Evolutionary conservation across 2,113 vertebrate species (phyloP).

Genomic region (Harpagus bidentatus): DNA sequence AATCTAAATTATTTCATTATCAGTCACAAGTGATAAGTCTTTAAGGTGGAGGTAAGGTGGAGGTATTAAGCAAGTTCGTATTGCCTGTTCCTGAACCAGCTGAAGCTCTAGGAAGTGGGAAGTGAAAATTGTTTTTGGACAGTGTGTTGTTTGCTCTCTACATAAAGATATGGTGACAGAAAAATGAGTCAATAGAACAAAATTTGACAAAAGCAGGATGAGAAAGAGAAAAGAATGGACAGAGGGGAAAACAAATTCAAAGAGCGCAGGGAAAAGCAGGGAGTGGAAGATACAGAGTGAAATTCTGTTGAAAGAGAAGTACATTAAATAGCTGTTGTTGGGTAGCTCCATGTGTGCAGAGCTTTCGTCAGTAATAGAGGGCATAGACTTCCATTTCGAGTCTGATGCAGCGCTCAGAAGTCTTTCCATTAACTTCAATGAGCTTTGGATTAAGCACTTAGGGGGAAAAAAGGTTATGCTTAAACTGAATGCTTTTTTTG

Average conservation of each 20-base stretch:
- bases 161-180: background rate
- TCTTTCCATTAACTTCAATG: background rate
- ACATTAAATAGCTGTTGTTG: background rate
- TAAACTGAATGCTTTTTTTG: background rate
- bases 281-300: background rate
- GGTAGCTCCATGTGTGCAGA: background rate
- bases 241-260: background rate
- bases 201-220: background rate
- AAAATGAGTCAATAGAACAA: background rate
- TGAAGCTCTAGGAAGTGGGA: background rate
- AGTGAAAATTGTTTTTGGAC: background rate
- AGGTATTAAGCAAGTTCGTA: background rate
- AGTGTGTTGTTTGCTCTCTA: background rate
- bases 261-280: background rate
- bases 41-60: background rate
- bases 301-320: background rate
- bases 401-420: background rate
- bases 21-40: background rate
- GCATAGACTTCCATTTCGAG: slow-evolving; percentile 21
- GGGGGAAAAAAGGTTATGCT: background rate
- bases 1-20: background rate
- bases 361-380: background rate
- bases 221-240: background rate
- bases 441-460: slow-evolving; percentile 6
- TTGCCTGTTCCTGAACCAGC: background rate